phyloP scores from a whole-genome alignment of 1,140 invertebrate genomes.

The Sitophilus oryzae region DNA sequence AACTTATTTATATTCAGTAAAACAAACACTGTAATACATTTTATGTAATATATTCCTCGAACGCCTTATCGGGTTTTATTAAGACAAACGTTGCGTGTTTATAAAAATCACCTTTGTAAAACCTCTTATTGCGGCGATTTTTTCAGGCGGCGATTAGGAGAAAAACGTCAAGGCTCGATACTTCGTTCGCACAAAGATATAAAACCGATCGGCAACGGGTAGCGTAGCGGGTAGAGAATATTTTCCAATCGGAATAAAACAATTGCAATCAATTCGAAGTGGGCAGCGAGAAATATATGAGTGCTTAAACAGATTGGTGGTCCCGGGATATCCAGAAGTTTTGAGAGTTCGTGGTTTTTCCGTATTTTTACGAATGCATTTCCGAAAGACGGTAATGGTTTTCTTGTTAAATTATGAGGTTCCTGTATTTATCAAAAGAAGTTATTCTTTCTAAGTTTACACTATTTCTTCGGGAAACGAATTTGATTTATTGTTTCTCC shows the following conservation, averaged over 20 bases:
- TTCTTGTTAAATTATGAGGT: not conserved
- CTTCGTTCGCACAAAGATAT: not conserved
- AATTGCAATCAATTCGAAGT: not conserved
- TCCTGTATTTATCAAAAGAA: not conserved
- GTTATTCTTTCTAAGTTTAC: no score
- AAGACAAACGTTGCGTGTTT: no score
- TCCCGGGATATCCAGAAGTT: not conserved
- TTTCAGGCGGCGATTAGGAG: not conserved
- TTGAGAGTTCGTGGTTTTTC: not conserved
- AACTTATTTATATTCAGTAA: no score
- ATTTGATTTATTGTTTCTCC: no score
- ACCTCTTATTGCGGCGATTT: not conserved
- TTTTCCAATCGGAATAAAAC: not conserved
- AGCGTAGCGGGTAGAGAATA: not conserved
- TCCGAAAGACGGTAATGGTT: not conserved
- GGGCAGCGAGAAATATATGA: not conserved
- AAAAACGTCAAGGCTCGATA: not conserved
- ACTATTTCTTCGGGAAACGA: no score
- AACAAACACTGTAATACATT: no score
- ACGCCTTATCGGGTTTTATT: no score
- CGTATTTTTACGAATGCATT: not conserved
- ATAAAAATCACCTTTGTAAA: not conserved
- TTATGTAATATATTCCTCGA: no score
- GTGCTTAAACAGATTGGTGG: not conserved
- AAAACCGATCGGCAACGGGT: not conserved